Base-by-base conservation (phyloP, 2,113 vertebrate genomes). In the Hyaena hyaena region DNA sequence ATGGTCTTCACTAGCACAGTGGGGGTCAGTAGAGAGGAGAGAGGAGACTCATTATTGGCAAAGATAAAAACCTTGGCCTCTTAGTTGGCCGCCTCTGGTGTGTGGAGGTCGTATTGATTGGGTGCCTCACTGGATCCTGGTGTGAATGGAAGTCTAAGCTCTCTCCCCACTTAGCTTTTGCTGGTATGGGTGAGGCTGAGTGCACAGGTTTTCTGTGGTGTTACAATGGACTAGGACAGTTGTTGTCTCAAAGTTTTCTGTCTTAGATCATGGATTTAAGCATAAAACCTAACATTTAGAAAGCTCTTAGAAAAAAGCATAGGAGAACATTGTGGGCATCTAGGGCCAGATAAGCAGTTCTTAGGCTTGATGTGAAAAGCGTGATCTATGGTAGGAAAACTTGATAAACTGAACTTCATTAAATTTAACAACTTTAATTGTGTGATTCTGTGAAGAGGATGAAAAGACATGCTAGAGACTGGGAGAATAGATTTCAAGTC, bases 241-340 rank as follows among this genome's bases (percentile, higher is more conserved):
- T 96, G 43, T 73, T 96, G 63, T 84, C 4, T 79, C 61, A 88
- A 91, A 15, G 0, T 39, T 79, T 79, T 68, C 39, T 85, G 17
- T 73, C 31, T 80, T 85, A 7, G 31, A 71, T 48, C 31, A 86
- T 10, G 21, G 55, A 65, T 82, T 95, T 88, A 90, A 94, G 94
- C 77, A 21, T 94, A 86, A 96, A 89, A 71, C 7, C 5, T 69
- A 50, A 73, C 66, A n/a, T 35, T 79, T 88, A 82, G 15, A 86
- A 45, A 74, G 5, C 1, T 58, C 65, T 66, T 55, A 66, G 50
- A 81, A 81, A 82, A 80, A 87, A 84, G 31, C 76, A 21, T 12
- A 39, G 50, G 28, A 93, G 31, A 83, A 86, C 39, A 74, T 45
- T 5, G 76, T 87, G 21, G 26, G 10, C 63, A 23, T 65, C 3